Evolutionary conservation across 2,888 invertebrate species (phyloP).

Genomic region (Aspidiotus destructor): DNA sequence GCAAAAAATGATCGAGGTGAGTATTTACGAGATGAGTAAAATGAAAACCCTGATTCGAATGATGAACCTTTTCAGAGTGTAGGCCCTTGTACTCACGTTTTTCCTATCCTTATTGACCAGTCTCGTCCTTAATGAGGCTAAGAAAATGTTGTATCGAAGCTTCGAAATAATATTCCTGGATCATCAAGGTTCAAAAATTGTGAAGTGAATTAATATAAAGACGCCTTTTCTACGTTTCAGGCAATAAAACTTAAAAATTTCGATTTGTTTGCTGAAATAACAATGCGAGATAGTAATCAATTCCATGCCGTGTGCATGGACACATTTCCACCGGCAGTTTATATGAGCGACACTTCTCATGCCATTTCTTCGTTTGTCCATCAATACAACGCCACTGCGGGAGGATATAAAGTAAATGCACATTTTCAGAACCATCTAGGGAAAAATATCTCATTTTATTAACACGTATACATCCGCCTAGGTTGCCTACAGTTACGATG

Average conservation of each 20-base stretch:
- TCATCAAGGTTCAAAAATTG: not conserved
- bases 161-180: not conserved
- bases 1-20: constrained; percentile 47
- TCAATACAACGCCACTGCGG: constrained; percentile 61
- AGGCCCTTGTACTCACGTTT: too few relatives aligned
- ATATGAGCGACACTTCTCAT: constrained; percentile 83
- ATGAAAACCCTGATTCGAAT: too few relatives aligned
- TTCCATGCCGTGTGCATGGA: constrained; percentile 90
- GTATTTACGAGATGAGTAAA: not conserved
- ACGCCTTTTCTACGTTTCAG: constrained; percentile 36
- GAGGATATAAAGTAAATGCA: constrained; percentile 50
- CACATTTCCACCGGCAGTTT: constrained; percentile 85
- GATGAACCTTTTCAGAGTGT: too few relatives aligned
- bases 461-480: constrained; percentile 38
- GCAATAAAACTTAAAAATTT: constrained; percentile 67
- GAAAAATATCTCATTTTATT: not conserved
- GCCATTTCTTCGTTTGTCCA: constrained; percentile 71
- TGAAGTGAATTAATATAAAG: not conserved
- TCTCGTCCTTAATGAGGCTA: too few relatives aligned
- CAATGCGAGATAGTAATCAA: constrained; percentile 96
- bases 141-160: too few relatives aligned
- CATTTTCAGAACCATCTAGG: not conserved
- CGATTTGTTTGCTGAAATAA: constrained; percentile 73
- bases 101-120: too few relatives aligned
- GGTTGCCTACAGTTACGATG: constrained; percentile 96